Base-by-base conservation (phyloP, 1,140 invertebrate genomes). In the Panagrolaimus sp. region DNA sequence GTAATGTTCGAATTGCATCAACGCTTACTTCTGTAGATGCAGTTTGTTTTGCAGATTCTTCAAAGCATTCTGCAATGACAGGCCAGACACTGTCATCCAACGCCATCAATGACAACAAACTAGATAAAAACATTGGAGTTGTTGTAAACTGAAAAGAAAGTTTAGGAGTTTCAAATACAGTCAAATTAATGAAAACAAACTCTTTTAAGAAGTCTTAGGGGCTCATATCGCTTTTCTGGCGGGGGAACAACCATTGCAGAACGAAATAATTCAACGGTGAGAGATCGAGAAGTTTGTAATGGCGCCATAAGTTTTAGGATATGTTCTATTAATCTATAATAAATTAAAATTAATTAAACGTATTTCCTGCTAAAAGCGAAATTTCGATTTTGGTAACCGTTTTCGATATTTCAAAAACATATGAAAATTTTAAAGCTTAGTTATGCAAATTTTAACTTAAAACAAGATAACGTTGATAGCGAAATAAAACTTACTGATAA, bases 261-360 rank as follows among this genome's bases (percentile, higher is more conserved):
- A 13, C 51, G 51, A 27, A 57, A 57, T 9, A 57, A 27, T 57
- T 57, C 51, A n/a, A 57, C 51, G 13, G 51, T 57, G 11, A 57
- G n/a, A 11, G 51, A 57, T 57, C 51, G 51, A 11, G 51, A 27
- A 27, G 51, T 27, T 57, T 57, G 20, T 57, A 57, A 27, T 11
- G 51, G 51, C 1, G 51, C 51, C 51, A 57, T 57, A 1, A 57
- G 51, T 25, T 27, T 20, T 20, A 57, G n/a, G n/a, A 57, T 57
- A 27, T 57, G 51, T 57, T 57, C 51, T 11, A 57, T 57, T 57
- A 57, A 27, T 8, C 51, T 57, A 16, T 20, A 57, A 57, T 1
- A 25, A 0, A 11, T n/a, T n/a, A n/a, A n/a, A n/a, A n/a, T n/a
- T n/a, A n/a, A n/a, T n/a, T n/a, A n/a, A n/a, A n/a, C n/a, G n/a